Evolutionary conservation across 2,113 vertebrate species (phyloP).

Genomic region (Hippoglossus stenolepis): DNA sequence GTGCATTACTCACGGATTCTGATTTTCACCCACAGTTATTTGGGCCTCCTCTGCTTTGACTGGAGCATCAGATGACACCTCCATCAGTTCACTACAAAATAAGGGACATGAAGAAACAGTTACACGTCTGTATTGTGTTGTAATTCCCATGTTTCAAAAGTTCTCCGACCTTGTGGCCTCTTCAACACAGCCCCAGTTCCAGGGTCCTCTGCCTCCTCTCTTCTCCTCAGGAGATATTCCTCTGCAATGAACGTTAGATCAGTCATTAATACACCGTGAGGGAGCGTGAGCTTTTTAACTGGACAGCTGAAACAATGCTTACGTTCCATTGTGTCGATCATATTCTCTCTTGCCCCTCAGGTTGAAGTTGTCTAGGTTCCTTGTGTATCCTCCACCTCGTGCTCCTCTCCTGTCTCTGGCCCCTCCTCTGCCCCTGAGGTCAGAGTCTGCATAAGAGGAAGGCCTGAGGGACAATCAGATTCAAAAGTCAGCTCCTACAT

Average conservation of each 20-base stretch:
- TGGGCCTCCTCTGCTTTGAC: slow-evolving; percentile 78
- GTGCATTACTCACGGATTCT: slow-evolving; percentile 80
- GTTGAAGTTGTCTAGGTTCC: slow-evolving; percentile 81
- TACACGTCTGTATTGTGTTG: neutral
- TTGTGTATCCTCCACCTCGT: slow-evolving; percentile 71
- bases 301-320: slow-evolving; percentile 47
- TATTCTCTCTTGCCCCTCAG: slow-evolving; percentile 86
- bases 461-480: slow-evolving; percentile 44
- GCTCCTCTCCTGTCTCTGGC: slow-evolving; percentile 79
- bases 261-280: neutral
- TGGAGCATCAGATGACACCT: slow-evolving; percentile 36
- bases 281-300: neutral
- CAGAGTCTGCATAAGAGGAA: slow-evolving; percentile 77
- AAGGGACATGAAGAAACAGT: slow-evolving; percentile 35
- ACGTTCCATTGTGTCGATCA: slow-evolving; percentile 87
- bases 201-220: slow-evolving; percentile 82
- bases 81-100: slow-evolving; percentile 78
- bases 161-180: slow-evolving; percentile 70
- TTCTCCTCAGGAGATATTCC: slow-evolving; percentile 83
- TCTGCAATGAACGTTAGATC: slow-evolving; percentile 56
- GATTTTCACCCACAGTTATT: slow-evolving; percentile 65
- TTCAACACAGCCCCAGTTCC: slow-evolving; percentile 83
- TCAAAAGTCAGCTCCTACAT: neutral
- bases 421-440: slow-evolving; percentile 76
- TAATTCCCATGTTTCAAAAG: neutral